These are phyloP conservation scores for Onychostoma macrolepis DNA, from an alignment of 2,113 vertebrate genomes.

Conservation along the genomic window DNA sequence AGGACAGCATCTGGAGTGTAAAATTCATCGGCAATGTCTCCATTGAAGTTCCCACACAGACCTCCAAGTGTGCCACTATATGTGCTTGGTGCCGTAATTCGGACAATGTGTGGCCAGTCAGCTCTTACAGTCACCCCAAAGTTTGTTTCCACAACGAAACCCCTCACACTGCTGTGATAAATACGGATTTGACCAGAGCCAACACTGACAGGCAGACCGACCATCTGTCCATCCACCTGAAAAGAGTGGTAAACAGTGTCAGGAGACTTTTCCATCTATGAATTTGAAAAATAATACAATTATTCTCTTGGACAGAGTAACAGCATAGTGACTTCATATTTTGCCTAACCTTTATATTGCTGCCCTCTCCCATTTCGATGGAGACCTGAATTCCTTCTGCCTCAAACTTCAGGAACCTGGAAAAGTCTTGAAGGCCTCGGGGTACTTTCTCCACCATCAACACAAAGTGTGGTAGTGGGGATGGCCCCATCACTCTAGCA, in stretches of 20 bases:
- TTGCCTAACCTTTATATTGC: slow-evolving; percentile 57
- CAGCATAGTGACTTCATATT: background rate
- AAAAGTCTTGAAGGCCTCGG: slow-evolving; percentile 51
- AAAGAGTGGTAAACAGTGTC: too few relatives aligned
- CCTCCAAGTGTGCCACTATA: slow-evolving; percentile 63
- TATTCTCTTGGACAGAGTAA: background rate
- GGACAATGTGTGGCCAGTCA: slow-evolving; percentile 61
- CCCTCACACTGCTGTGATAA: slow-evolving; percentile 63
- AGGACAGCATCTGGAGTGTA: slow-evolving; percentile 57
- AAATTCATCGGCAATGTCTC: slow-evolving; percentile 70
- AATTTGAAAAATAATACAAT: too few relatives aligned
- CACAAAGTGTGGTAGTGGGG: slow-evolving; percentile 47
- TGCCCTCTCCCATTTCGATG: slow-evolving; percentile 47
- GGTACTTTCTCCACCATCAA: slow-evolving; percentile 65
- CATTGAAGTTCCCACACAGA: slow-evolving; percentile 74
- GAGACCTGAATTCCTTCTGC: slow-evolving; percentile 56
- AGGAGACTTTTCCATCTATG: too few relatives aligned
- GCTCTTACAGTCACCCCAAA: slow-evolving; percentile 67
- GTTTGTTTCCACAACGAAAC: slow-evolving; percentile 60
- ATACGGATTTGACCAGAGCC: slow-evolving; percentile 35
- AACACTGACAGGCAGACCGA: slow-evolving; percentile 60
- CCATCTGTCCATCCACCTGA: slow-evolving; percentile 66
- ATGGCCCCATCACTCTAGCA: slow-evolving; percentile 56
- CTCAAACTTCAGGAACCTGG: slow-evolving; percentile 54
- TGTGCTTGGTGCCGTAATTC: slow-evolving; percentile 60